Percentiles rank a stretch among this genome's conserved stretches.
Evolutionary conservation across 2,888 invertebrate species (phyloP).

Genomic region (Ectemnius lituratus): DNA sequence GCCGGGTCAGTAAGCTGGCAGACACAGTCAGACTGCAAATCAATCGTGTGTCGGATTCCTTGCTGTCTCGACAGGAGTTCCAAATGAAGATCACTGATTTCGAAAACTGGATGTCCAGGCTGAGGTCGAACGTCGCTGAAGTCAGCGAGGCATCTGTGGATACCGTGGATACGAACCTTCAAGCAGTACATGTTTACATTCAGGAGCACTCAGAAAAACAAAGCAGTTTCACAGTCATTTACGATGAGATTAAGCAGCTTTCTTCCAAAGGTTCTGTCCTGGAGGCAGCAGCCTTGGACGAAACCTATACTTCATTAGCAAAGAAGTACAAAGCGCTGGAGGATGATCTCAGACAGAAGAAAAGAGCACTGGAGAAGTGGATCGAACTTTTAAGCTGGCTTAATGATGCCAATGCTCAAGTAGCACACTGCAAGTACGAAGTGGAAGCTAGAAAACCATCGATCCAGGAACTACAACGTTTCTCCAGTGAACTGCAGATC

Average conservation of each 20-base stretch:
- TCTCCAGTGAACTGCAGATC: slow-evolving; percentile 85
- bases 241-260: slow-evolving; percentile 90
- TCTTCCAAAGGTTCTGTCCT: slow-evolving; percentile 85
- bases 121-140: slow-evolving; percentile 85
- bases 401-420: slow-evolving; percentile 87
- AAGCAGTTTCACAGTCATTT: slow-evolving; percentile 87
- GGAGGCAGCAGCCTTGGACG: slow-evolving; percentile 86
- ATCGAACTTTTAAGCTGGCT: slow-evolving; percentile 90
- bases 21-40: slow-evolving; percentile 88
- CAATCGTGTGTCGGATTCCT: slow-evolving; percentile 89
- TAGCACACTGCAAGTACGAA: slow-evolving; percentile 89
- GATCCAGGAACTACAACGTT: slow-evolving; percentile 84
- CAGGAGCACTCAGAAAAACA: slow-evolving; percentile 93
- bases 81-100: slow-evolving; percentile 88
- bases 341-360: slow-evolving; percentile 86
- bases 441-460: slow-evolving; percentile 86
- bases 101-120: slow-evolving; percentile 88
- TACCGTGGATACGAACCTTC: slow-evolving; percentile 88
- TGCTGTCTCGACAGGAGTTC: slow-evolving; percentile 90
- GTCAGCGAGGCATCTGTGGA: slow-evolving; percentile 90
- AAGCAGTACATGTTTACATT: slow-evolving; percentile 87
- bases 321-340: slow-evolving; percentile 88
- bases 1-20: slow-evolving; percentile 86
- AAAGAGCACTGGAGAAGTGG: slow-evolving; percentile 88
- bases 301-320: slow-evolving; percentile 87